Base-by-base conservation (phyloP, 1,140 invertebrate species). In the Chymomyza costata region DNA sequence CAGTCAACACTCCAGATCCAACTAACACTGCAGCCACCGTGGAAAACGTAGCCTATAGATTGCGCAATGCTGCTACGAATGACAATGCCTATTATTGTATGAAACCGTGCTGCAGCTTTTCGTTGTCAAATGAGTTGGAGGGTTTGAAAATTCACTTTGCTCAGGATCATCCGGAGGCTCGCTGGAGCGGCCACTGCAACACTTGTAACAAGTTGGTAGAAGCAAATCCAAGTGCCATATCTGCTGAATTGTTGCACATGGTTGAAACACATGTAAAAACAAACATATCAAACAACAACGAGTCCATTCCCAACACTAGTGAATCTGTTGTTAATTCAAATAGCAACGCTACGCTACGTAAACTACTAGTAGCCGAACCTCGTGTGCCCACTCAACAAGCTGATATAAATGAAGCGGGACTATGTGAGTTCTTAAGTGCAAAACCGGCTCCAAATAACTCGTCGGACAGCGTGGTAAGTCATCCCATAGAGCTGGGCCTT, bases 141-240 rank as follows among this genome's bases (percentile, higher is more conserved):
- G 78, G 68, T 1, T 44, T 82, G 1, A 50, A 74, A 32, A 67
- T 52, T 28, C 80, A 83, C 32, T 64, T 83, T 30, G 16, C 15
- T 1, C 5, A n/a, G 1, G 64, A 83, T 1, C 80, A 83, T 62
- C 58, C 57, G 2, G 15, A 1, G 8, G 39, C 52, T 14, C 35
- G 28, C 6, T 83, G 81, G 81, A 56, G 48, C 10, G 81, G 81
- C 1, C 28, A 37, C n/a, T 83, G 81, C 28, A 10, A 25, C 30
- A 18, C 40, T 2, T 82, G 78, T 30, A 15, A 1, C 15, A 31
- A 6, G 6, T 41, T 25, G 3, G 6, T 41, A 5, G 6, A 18
- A 7, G 15, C 21, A 2, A 8, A 1, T 6, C 21, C n/a, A n/a
- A n/a, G n/a, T n/a, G n/a, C 15, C 15, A 56, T 76, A 3, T 6